Conservation (phyloP, 2,888 invertebrate genomes). For the Dusona sp. region DNA sequence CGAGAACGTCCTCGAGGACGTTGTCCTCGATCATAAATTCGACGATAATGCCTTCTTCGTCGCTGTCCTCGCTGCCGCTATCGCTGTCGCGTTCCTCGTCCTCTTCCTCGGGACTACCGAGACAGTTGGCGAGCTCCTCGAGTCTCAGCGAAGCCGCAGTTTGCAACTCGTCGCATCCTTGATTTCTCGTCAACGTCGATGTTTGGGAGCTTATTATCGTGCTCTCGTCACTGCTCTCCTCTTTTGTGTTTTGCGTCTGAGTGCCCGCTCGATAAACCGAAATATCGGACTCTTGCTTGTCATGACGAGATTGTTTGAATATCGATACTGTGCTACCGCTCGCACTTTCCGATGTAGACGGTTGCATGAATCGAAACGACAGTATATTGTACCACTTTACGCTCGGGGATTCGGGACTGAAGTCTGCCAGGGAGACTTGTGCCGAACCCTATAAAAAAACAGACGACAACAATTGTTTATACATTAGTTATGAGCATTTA, state of each 20-base stretch:
- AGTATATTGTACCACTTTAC: constrained; percentile 98
- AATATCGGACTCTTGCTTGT: constrained; percentile 86
- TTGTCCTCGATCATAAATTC: constrained; percentile 84
- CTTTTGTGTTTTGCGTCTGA: constrained; percentile 86
- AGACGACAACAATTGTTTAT: constrained; percentile 5
- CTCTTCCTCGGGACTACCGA: constrained; percentile 84
- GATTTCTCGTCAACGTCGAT: constrained; percentile 96
- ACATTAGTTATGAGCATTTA: too few species aligned
- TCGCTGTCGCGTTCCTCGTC: constrained; percentile 84
- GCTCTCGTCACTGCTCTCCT: constrained; percentile 98
- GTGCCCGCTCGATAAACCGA: constrained; percentile 81
- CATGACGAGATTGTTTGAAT: constrained; percentile 79
- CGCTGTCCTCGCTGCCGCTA: constrained; percentile 82
- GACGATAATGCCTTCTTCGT: constrained; percentile 82
- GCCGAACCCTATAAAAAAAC: constrained; percentile 92
- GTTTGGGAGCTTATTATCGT: constrained; percentile 98
- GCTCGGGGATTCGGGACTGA: constrained; percentile 92
- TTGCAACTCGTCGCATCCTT: constrained; percentile 86
- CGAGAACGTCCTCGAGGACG: constrained; percentile 82
- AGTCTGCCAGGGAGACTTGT: constrained; percentile 98
- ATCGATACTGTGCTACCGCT: constrained; percentile 73
- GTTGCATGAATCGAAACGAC: constrained; percentile 91
- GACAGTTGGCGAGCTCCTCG: constrained; percentile 86
- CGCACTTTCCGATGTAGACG: constrained; percentile 83
- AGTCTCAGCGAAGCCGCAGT: constrained; percentile 86